These are phyloP conservation scores for Hydriomena furcata DNA, from an alignment of 2,888 invertebrate species.

Conservation along the genomic window DNA sequence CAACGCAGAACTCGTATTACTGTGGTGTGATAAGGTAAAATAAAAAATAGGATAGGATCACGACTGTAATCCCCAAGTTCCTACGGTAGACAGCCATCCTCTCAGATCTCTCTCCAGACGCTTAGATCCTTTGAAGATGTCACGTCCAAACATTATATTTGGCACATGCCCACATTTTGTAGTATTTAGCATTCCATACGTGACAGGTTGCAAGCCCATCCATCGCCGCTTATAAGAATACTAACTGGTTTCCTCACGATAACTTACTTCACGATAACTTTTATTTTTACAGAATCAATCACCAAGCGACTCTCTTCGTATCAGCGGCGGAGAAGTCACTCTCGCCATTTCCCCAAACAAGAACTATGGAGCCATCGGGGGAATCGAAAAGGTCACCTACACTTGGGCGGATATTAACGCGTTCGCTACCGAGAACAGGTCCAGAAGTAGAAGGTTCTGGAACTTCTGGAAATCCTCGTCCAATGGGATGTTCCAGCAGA, in stretches of 20 bases:
- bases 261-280: background rate
- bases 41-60: too few species aligned
- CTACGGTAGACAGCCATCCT: too few species aligned
- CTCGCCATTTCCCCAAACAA: slow-evolving; percentile 53
- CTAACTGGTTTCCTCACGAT: background rate
- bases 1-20: too few species aligned
- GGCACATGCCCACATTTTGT: too few species aligned
- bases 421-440: slow-evolving; percentile 84
- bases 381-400: slow-evolving; percentile 85
- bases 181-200: too few species aligned
- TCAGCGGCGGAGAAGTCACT: slow-evolving; percentile 61
- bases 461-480: slow-evolving; percentile 70
- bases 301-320: slow-evolving; percentile 58
- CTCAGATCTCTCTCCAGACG: too few species aligned
- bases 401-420: slow-evolving; percentile 92
- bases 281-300: slow-evolving; percentile 50
- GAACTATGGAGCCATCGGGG: slow-evolving; percentile 72
- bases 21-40: too few species aligned
- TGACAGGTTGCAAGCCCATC: too few species aligned
- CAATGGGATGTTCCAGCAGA: slow-evolving; percentile 72
- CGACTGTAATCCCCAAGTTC: too few species aligned
- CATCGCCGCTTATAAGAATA: too few species aligned
- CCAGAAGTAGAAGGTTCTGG: slow-evolving; percentile 69
- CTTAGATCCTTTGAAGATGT: too few species aligned
- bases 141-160: too few species aligned